These are phyloP conservation scores for Calycopis cecrops DNA, from an alignment of 1,140 invertebrate genomes.

Conservation along the genomic window DNA sequence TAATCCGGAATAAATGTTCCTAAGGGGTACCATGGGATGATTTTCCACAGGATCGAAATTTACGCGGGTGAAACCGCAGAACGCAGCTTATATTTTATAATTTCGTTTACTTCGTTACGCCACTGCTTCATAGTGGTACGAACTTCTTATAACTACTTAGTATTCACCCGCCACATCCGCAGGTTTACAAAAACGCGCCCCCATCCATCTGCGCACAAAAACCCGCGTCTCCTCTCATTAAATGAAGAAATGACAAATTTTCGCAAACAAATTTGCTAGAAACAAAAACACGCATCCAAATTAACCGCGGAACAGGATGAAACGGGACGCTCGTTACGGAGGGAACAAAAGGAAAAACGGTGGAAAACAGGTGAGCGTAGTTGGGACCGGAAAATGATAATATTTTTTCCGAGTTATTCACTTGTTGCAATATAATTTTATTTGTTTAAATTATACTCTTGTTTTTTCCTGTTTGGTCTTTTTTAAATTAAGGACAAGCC, in stretches of 20 bases:
- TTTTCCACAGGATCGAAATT: too few species aligned
- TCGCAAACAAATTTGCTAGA: slow-evolving; percentile 35
- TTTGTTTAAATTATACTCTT: slow-evolving; percentile 14
- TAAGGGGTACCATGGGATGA: too few species aligned
- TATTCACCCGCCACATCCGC: background rate
- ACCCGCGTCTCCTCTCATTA: slow-evolving; percentile 3
- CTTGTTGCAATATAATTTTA: slow-evolving; percentile 28
- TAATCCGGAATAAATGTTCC: too few species aligned
- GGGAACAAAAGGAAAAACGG: slow-evolving; percentile 39
- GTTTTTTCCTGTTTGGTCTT: slow-evolving; percentile 15
- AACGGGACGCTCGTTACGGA: slow-evolving; percentile 49
- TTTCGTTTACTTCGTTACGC: too few species aligned
- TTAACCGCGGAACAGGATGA: slow-evolving; percentile 46
- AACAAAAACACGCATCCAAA: slow-evolving; percentile 58
- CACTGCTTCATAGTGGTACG: too few species aligned
- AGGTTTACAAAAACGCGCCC: background rate
- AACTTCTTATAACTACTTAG: background rate
- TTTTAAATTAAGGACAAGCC: too few species aligned
- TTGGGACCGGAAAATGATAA: slow-evolving; percentile 38
- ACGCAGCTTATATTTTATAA: too few species aligned
- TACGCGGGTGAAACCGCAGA: too few species aligned
- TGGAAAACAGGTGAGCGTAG: slow-evolving; percentile 43
- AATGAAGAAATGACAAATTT: slow-evolving; percentile 12
- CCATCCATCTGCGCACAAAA: background rate
- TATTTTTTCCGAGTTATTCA: slow-evolving; percentile 36